phyloP scores from a whole-genome alignment of 2,113 vertebrate genomes.

The Arvicanthis niloticus region DNA sequence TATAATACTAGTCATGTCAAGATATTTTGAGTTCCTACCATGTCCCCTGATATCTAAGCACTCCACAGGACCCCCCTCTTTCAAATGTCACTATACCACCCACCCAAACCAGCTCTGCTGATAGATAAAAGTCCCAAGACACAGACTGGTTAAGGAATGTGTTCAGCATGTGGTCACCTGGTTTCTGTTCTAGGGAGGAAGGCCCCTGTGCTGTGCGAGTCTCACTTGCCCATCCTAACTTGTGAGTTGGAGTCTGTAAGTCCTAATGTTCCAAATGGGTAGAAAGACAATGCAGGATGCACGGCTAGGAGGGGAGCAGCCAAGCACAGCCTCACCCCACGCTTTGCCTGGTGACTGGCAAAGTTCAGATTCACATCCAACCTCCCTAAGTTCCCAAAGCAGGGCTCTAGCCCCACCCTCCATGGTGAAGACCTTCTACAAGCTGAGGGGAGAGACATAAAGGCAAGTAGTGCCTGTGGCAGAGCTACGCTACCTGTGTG shows the following conservation, averaged over 20 bases:
- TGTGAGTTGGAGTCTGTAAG: not conserved
- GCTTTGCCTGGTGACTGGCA: not conserved
- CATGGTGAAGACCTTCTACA: not conserved
- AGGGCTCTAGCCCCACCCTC: not conserved
- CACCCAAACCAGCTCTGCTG: not conserved
- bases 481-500: not conserved
- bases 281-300: not conserved
- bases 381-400: not conserved
- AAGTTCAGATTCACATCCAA: not conserved
- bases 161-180: not conserved
- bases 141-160: not conserved
- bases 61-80: accelerated
- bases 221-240: not conserved
- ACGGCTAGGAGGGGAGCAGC: too few relatives aligned
- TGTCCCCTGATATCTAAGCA: not conserved
- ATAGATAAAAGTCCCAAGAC: not conserved
- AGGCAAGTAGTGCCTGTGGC: too few relatives aligned
- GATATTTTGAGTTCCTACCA: not conserved
- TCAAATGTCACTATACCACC: not conserved
- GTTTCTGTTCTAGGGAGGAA: too few relatives aligned
- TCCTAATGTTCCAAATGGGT: not conserved
- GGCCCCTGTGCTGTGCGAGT: not conserved
- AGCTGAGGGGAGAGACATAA: not conserved
- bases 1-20: not conserved
- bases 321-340: not conserved